Conservation (phyloP, 2,113 vertebrate genomes). For the Chamaea fasciata region DNA sequence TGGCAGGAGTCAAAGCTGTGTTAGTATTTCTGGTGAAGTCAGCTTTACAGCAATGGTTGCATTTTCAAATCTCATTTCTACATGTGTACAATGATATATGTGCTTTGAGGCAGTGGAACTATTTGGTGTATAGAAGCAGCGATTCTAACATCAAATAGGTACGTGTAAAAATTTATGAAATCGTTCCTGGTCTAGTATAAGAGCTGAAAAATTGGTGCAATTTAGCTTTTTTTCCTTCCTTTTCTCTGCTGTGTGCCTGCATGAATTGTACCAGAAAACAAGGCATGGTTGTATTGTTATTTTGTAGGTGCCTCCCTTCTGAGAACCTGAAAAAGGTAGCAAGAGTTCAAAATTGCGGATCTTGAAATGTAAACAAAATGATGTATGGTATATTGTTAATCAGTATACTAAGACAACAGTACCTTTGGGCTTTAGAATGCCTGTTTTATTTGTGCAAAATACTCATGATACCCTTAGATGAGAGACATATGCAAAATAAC, state of each 20-base stretch:
- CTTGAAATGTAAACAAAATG: background rate
- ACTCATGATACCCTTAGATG: background rate
- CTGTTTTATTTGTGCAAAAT: background rate
- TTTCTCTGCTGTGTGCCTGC: background rate
- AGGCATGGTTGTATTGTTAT: background rate
- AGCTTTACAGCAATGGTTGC: background rate
- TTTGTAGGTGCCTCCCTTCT: background rate
- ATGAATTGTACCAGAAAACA: background rate
- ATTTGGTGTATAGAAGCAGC: background rate
- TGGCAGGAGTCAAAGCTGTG: background rate
- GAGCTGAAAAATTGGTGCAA: background rate
- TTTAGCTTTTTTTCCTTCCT: background rate
- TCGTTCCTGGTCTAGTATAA: background rate
- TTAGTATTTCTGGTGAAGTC: background rate
- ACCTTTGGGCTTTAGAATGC: background rate
- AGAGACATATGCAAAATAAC: background rate
- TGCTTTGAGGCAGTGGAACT: background rate
- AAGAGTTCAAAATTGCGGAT: background rate
- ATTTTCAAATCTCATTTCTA: background rate
- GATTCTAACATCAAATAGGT: background rate
- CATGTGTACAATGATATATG: accelerated
- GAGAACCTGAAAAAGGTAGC: background rate
- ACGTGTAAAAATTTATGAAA: background rate
- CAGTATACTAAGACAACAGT: background rate
- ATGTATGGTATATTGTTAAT: background rate